phyloP scores from a whole-genome alignment of 2,888 invertebrate species.

The Lepidocyrtoides sp. region DNA sequence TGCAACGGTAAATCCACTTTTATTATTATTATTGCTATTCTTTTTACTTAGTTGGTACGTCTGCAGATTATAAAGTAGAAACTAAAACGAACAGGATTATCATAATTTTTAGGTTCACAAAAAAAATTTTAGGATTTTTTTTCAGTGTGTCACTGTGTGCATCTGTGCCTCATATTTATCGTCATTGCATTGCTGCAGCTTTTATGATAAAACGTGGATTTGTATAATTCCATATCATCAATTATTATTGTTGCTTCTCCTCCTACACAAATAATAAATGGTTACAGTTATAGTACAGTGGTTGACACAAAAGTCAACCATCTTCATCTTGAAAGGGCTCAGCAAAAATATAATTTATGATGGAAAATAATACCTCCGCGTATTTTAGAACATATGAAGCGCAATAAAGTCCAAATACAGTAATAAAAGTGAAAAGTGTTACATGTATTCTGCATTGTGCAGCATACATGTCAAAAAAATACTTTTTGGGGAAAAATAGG shows the following conservation, averaged over 20 bases:
- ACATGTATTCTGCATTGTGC: not conserved
- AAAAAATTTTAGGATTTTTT: conserved; percentile 12
- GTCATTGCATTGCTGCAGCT: too few species aligned
- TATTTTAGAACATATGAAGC: not conserved
- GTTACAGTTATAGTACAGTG: not conserved
- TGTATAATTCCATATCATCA: not conserved
- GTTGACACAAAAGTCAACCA: not conserved
- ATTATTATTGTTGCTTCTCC: not conserved
- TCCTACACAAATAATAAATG: not conserved
- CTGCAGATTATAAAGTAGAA: not conserved
- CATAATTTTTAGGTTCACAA: not conserved
- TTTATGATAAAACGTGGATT: too few species aligned
- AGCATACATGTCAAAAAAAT: not conserved
- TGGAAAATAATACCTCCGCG: not conserved
- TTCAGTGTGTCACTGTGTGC: not conserved
- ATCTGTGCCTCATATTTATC: not conserved
- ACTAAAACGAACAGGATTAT: not conserved
- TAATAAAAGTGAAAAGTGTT: not conserved
- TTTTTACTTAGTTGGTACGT: not conserved
- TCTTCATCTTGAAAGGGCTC: not conserved
- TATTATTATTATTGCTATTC: not conserved
- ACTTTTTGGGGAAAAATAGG: not conserved
- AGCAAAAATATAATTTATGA: conserved; percentile 36
- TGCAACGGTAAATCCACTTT: not conserved
- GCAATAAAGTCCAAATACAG: conserved; percentile 2